phyloP scores from a whole-genome alignment of 2,113 vertebrate species.

The Aegypius monachus region DNA sequence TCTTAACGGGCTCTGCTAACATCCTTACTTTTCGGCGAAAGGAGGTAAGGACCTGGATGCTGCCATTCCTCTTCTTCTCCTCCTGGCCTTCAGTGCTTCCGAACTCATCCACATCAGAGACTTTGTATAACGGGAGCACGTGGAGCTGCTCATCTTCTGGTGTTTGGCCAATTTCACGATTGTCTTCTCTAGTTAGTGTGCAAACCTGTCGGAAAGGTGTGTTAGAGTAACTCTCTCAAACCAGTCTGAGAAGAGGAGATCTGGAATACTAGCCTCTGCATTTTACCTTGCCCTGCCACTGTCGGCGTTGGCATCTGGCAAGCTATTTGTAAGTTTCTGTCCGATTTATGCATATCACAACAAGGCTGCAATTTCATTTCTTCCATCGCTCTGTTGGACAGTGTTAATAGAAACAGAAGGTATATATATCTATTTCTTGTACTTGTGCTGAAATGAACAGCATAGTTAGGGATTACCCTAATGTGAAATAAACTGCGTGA shows the following conservation, averaged over 20 bases:
- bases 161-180: conserved; percentile 86
- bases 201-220: conserved; percentile 80
- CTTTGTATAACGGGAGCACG: conserved; percentile 92
- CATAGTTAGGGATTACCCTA: neutral
- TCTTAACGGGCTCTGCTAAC: conserved; percentile 91
- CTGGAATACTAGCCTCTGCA: neutral
- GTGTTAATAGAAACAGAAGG: neutral
- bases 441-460: neutral
- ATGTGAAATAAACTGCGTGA: neutral
- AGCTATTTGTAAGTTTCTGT: neutral
- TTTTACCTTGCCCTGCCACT: neutral
- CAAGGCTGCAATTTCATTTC: neutral
- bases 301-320: neutral
- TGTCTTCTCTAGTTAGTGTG: conserved; percentile 94
- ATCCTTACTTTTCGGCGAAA: conserved; percentile 93
- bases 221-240: neutral
- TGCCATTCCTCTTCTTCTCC: conserved; percentile 88
- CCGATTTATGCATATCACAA: neutral
- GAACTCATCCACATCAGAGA: conserved; percentile 90
- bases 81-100: conserved; percentile 89
- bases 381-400: neutral
- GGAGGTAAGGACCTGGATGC: conserved; percentile 90
- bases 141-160: conserved; percentile 97
- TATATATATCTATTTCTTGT: neutral
- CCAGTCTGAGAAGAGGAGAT: neutral